Evolutionary conservation across 2,888 invertebrate species (phyloP), one percentile per base, ranked within the genome.

Genomic region (Monoplex corrugatus): DNA sequence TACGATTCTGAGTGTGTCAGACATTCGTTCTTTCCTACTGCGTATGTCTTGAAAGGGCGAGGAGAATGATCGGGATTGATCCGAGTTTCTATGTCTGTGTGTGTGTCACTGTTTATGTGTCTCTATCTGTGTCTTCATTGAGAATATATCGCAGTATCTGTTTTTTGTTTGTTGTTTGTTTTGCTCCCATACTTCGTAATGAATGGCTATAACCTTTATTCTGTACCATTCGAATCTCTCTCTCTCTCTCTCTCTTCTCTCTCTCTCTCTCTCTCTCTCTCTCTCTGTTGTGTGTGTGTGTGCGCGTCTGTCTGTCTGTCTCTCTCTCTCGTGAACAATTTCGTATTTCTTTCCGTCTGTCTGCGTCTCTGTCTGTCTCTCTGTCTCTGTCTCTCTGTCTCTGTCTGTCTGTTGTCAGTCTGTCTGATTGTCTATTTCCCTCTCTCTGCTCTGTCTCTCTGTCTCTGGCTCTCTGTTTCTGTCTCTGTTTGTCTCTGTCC

Each of bases 251-350:
- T 50, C 50, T 50, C 8, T n/a, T n/a, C n/a, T 87, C 40, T 87
- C 45, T 40, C 87, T 87, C 45, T 87, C 45, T 87, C 32, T 78
- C 78, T 44, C 78, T 86, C 32, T 87, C 63, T 86, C 38, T 86
- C 50, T 86, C 43, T 68, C 50, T 85, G 28, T n/a, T n/a, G n/a
- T 1, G 40, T 32, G 57, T 23, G 57, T 50, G 28, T 40, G 44
- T 50, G 50, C 19, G 10, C 19, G 50, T 50, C 50, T 75, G 32
- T 75, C 75, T 75, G 35, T 75, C 32, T 75, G 35, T 75, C 32
- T 35, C 78, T 86, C 32, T 82, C 63, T 80, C 38, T 80, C 45
- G 57, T 23, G n/a, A n/a, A n/a, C n/a, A n/a, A n/a, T n/a, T n/a
- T n/a, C n/a, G n/a, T n/a, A n/a, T n/a, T n/a, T n/a, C n/a, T n/a